phyloP scores from a whole-genome alignment of 2,113 vertebrate species.

The Salvelinus namaycush region DNA sequence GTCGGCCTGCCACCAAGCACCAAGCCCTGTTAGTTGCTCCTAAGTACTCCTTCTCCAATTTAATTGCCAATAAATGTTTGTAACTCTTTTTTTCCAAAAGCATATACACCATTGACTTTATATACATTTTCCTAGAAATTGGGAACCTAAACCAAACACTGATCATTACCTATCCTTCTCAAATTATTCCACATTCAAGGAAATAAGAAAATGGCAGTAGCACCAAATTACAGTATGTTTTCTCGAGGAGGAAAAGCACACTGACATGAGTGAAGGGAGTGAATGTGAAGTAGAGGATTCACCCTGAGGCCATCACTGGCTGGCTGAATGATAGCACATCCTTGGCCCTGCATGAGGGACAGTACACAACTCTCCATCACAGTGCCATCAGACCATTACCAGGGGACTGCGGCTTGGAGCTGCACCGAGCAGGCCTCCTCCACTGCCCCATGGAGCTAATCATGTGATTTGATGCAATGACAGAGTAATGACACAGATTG shows the following conservation, averaged over 20 bases:
- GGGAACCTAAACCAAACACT: slow-evolving; percentile 9
- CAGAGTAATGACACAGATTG: slow-evolving; percentile 77
- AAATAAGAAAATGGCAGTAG: slow-evolving; percentile 32
- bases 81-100: slow-evolving; percentile 19
- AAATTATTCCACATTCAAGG: slow-evolving; percentile 16
- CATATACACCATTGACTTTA: slow-evolving; percentile 41
- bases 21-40: slow-evolving; percentile 60
- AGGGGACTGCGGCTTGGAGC: slow-evolving; percentile 62
- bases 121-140: slow-evolving; percentile 12
- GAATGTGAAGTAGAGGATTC: slow-evolving; percentile 62
- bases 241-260: slow-evolving; percentile 42
- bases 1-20: slow-evolving; percentile 66
- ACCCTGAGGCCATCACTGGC: slow-evolving; percentile 68
- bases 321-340: slow-evolving; percentile 73
- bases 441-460: slow-evolving; percentile 76
- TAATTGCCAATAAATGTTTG: slow-evolving; percentile 68
- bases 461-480: slow-evolving; percentile 83
- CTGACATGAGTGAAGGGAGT: slow-evolving; percentile 54
- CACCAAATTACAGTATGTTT: slow-evolving; percentile 29
- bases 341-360: slow-evolving; percentile 73
- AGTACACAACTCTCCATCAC: slow-evolving; percentile 72
- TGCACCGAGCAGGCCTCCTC: slow-evolving; percentile 50
- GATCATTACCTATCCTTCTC: slow-evolving; percentile 11
- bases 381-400: slow-evolving; percentile 72
- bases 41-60: slow-evolving; percentile 63